Conservation (phyloP, 2,888 invertebrate genomes). For the Oligia strigilis region DNA sequence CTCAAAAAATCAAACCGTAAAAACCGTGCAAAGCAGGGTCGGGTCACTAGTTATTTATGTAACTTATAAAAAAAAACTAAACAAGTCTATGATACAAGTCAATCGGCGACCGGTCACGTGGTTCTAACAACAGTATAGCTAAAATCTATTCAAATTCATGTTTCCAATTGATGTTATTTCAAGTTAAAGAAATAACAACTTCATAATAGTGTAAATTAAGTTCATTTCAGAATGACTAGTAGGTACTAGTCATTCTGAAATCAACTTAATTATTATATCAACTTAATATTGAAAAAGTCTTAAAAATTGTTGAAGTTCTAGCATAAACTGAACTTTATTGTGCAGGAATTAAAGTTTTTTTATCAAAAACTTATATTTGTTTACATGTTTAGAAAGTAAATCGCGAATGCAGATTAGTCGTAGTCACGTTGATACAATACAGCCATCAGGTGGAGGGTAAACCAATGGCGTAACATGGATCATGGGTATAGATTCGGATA, state of each 20-base stretch:
- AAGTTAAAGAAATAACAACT: neutral
- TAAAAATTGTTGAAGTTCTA: neutral
- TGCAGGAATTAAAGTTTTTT: neutral
- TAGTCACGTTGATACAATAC: slow-evolving; percentile 8
- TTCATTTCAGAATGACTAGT: neutral
- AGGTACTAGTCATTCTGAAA: too few species aligned
- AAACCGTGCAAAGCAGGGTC: neutral
- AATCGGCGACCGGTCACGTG: slow-evolving; percentile 18
- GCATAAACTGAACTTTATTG: neutral
- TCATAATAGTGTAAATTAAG: neutral
- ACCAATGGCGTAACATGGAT: neutral
- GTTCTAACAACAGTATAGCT: neutral
- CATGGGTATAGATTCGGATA: neutral
- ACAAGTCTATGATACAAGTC: neutral
- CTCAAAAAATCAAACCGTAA: neutral
- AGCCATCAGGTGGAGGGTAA: slow-evolving; percentile 17
- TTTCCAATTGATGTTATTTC: neutral
- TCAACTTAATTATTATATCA: too few species aligned
- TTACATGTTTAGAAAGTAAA: too few species aligned
- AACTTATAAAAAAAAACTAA: neutral
- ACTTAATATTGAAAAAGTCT: neutral
- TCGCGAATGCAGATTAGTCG: neutral
- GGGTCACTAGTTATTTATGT: neutral
- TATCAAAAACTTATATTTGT: too few species aligned
- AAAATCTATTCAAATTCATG: neutral